Base-by-base conservation (phyloP, 2,888 invertebrate species). In the Drosophila vallismaia region DNA sequence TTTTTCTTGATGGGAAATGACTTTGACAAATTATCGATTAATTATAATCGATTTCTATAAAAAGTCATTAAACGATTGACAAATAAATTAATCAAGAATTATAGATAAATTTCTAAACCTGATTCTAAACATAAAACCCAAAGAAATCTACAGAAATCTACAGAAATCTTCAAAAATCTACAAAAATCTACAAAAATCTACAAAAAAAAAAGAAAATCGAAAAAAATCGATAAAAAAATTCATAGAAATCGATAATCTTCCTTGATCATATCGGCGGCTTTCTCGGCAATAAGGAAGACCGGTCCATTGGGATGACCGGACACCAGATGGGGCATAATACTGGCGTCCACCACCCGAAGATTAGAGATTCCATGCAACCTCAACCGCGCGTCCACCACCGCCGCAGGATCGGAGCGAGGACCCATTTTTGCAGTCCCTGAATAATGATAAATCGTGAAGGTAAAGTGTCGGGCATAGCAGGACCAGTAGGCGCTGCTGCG, bases 371-470 rank as follows among this genome's bases (percentile, higher is more conserved):
- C 93, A 64, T 93, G 89, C 2, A 93, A 93, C 10, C 92, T 79
- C 29, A 93, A 75, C 53, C 93, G 92, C 3, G 94, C 93, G 88
- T 95, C 94, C 0, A 95, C 95, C 0, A 95, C 94, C 0, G 95
- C 94, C 0, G 91, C 88, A 0, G 92, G 92, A 90, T 95, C 94
- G 0, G 79, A 90, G 4, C 76, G 75, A 0, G 94, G 94, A 0
- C 95, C 95, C 95, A 95, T 95, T 80, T 94, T 94, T 60, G 94
- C 93, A 0, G 94, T 94, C 0, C 94, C 94, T 49, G 92, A 89
- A 28, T 94, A 94, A 82, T 95, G 94, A 75, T 94, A 94, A 79
- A 94, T 92, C 53, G 94, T 94, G 2, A 93, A 91, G 0, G 94
- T 93, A n/a, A 94, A 89, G 58, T 94, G 93, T 14, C 93, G 92